phyloP scores from a whole-genome alignment of 2,888 invertebrate species.

The Podabrus alpinus region DNA sequence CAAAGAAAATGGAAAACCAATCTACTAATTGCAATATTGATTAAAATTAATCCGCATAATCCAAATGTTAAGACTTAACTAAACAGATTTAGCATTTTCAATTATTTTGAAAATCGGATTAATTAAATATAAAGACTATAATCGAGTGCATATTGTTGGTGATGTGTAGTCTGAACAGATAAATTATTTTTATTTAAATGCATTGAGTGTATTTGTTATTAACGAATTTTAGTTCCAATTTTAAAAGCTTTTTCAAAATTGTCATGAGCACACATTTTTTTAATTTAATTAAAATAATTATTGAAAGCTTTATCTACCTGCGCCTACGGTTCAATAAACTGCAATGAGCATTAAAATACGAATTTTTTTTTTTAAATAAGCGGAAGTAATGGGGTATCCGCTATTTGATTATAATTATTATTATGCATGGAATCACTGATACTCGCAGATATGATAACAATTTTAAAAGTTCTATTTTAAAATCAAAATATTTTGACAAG shows the following conservation, averaged over 20 bases:
- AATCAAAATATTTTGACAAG: too few species aligned
- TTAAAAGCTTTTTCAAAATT: neutral
- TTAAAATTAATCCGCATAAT: neutral
- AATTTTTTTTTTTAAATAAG: neutral
- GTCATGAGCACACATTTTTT: neutral
- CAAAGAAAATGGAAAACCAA: neutral
- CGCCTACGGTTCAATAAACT: neutral
- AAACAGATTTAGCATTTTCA: too few species aligned
- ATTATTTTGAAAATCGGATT: too few species aligned
- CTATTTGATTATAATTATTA: too few species aligned
- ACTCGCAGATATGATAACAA: too few species aligned
- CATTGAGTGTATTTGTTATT: neutral
- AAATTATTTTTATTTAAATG: neutral
- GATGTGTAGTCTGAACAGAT: neutral
- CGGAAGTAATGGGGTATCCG: neutral
- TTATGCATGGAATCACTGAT: too few species aligned
- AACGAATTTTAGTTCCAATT: neutral
- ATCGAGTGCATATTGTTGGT: too few species aligned
- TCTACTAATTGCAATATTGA: neutral
- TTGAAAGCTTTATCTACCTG: neutral
- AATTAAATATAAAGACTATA: too few species aligned
- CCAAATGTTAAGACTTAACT: too few species aligned
- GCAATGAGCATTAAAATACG: too few species aligned
- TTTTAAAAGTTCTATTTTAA: too few species aligned
- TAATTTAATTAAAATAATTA: neutral